These are phyloP conservation scores for Phenacoccus solenopsis DNA, from an alignment of 1,140 invertebrate species.

Conservation along the genomic window DNA sequence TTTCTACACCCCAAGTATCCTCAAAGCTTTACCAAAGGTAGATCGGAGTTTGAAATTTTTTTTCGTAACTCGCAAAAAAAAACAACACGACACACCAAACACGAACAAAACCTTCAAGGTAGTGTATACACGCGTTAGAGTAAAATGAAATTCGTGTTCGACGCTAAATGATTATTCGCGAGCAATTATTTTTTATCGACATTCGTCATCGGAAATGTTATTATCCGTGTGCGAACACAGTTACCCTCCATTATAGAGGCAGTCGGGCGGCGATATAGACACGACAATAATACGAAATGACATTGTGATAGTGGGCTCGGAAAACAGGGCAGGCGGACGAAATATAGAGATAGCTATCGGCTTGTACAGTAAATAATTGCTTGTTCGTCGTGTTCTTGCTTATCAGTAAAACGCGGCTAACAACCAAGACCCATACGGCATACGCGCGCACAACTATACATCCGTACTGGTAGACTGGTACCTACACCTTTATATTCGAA, in stretches of 20 bases:
- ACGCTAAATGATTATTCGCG: conserved; percentile 1
- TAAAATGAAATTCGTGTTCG: not conserved
- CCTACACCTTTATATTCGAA: too few relatives aligned
- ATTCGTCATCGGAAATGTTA: conserved; percentile 4
- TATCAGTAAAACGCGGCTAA: not conserved
- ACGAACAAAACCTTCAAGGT: not conserved
- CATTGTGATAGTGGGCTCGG: conserved; percentile 1
- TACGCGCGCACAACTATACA: too few relatives aligned
- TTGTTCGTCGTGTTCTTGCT: conserved; percentile 11
- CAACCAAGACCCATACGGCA: not conserved
- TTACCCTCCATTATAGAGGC: not conserved
- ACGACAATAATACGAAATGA: conserved; percentile 17
- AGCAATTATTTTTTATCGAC: conserved; percentile 11
- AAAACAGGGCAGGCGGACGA: not conserved
- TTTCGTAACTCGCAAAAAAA: too few relatives aligned
- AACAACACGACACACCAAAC: not conserved
- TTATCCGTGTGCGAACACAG: conserved; percentile 13
- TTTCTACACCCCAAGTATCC: too few relatives aligned
- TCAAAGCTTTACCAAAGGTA: too few relatives aligned
- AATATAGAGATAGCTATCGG: conserved; percentile 14
- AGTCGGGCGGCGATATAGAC: not conserved
- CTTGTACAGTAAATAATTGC: conserved; percentile 16
- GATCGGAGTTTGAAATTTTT: too few relatives aligned
- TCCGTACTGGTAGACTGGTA: too few relatives aligned
- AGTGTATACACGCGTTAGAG: not conserved